These are phyloP conservation scores for Penaeus monodon DNA, from an alignment of 2,888 invertebrate genomes.

Conservation along the genomic window DNA sequence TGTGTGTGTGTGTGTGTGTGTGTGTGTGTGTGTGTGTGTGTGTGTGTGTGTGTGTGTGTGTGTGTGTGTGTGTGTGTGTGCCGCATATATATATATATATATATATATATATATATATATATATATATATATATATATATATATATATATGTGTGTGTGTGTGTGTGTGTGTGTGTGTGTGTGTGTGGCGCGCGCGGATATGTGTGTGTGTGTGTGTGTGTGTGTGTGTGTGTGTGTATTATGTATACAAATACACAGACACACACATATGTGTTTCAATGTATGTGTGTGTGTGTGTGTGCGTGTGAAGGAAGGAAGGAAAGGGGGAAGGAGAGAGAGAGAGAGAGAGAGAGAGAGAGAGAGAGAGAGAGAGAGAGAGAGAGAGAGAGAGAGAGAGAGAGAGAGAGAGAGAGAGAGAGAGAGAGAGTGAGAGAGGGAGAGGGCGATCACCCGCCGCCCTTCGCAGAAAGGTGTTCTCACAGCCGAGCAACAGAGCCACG, in stretches of 20 bases:
- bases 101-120: conserved; percentile 23
- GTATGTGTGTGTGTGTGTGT: not conserved
- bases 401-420: conserved; percentile 14
- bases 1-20: not conserved
- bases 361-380: conserved; percentile 8
- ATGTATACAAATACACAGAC: no score
- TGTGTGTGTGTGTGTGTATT: not conserved
- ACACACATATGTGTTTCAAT: no score
- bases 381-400: conserved; percentile 20
- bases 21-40: no score
- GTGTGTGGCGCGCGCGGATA: no score
- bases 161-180: not conserved
- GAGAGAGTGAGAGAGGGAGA: not conserved
- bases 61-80: not conserved
- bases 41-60: not conserved
- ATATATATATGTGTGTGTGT: not conserved
- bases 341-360: not conserved
- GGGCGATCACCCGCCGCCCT: no score
- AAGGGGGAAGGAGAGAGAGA: no score
- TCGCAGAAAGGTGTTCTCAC: no score
- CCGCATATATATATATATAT: conserved; percentile 16
- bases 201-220: not conserved
- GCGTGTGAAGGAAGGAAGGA: not conserved
- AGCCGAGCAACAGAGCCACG: no score
- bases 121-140: conserved; percentile 3